These are phyloP conservation scores for Oryzias woworae DNA, from an alignment of 2,113 vertebrate genomes.

Conservation along the genomic window DNA sequence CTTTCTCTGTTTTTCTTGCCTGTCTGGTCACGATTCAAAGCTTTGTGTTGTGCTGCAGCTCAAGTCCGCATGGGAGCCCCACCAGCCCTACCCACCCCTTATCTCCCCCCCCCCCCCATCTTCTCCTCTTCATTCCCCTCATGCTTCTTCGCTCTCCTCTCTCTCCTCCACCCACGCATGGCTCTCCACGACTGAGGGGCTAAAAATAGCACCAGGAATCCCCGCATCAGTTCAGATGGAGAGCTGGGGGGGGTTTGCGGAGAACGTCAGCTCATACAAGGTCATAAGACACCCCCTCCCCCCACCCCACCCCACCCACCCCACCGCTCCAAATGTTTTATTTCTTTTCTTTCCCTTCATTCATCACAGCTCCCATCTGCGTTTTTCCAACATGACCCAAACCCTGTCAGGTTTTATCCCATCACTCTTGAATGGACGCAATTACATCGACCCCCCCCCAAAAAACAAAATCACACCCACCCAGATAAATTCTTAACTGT, in stretches of 20 bases:
- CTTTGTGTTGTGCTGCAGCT: slow-evolving; percentile 65
- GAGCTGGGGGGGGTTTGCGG: slow-evolving; percentile 9
- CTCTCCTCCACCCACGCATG: slow-evolving; percentile 70
- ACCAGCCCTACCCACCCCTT: neutral
- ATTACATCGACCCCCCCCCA: too few relatives aligned
- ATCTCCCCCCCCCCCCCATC: slow-evolving; percentile 1
- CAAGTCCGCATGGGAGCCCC: slow-evolving; percentile 67
- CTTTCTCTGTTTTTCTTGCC: slow-evolving; percentile 39
- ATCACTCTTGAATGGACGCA: too few relatives aligned
- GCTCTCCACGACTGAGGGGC: slow-evolving; percentile 65
- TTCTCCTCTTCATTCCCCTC: slow-evolving; percentile 1
- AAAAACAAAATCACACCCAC: neutral
- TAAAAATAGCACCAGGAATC: slow-evolving; percentile 81
- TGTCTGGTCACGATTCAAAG: slow-evolving; percentile 77
- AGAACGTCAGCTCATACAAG: slow-evolving; percentile 65
- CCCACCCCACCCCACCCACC: neutral
- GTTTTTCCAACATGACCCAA: slow-evolving; percentile 13
- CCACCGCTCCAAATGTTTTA: too few relatives aligned
- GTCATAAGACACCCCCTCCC: slow-evolving; percentile 62
- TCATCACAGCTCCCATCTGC: slow-evolving; percentile 42
- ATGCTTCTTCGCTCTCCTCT: slow-evolving; percentile 18
- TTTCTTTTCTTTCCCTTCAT: slow-evolving; percentile 8
- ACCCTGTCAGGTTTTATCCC: slow-evolving; percentile 29
- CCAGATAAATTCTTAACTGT: neutral
- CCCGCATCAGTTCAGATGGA: slow-evolving; percentile 74